Percentiles rank a stretch among this genome's conserved stretches.
These are phyloP conservation scores for Syngnathus rostellatus DNA, from an alignment of 2,797 vertebrate species.

Conservation along the genomic window DNA sequence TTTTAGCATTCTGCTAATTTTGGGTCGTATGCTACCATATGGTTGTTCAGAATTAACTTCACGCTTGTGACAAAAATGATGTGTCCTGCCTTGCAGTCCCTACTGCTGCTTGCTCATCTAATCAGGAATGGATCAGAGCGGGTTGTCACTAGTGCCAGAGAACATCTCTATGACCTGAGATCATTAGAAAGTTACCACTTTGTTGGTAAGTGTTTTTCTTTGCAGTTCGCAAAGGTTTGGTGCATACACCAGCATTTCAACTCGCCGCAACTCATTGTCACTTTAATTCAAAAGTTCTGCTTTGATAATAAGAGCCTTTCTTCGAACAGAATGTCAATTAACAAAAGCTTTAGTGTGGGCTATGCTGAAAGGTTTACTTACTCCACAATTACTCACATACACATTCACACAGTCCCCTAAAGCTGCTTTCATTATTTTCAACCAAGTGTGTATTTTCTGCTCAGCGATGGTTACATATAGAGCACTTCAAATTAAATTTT, in stretches of 20 bases:
- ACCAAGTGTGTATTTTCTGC: slow-evolving; percentile 8
- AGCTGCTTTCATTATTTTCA: slow-evolving; percentile 34
- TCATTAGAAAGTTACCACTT: slow-evolving; percentile 98
- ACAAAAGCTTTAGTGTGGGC: slow-evolving; percentile 38
- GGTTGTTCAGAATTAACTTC: background rate
- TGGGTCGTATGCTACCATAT: background rate
- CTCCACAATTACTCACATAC: slow-evolving; percentile 27
- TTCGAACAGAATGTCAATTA: slow-evolving; percentile 21
- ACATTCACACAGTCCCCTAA: slow-evolving; percentile 11
- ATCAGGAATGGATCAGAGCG: slow-evolving; percentile 97
- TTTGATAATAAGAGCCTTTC: slow-evolving; percentile 11
- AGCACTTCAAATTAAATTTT: background rate
- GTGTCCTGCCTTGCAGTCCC: slow-evolving; percentile 67
- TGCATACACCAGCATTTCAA: background rate
- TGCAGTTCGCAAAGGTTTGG: background rate
- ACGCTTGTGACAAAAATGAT: too few species aligned
- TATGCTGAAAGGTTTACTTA: slow-evolving; percentile 36
- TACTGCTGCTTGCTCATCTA: slow-evolving; percentile 92
- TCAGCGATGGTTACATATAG: background rate
- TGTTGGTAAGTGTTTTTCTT: slow-evolving; percentile 78
- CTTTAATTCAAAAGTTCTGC: slow-evolving; percentile 63
- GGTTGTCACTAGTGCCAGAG: slow-evolving; percentile 96
- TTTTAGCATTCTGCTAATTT: background rate
- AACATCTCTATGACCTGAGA: slow-evolving; percentile 97
- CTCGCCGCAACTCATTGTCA: background rate